Percentiles rank a stretch among this genome's conserved stretches.
Conservation (phyloP, 2,888 invertebrate genomes). For the Lacanobia wlatinum region DNA sequence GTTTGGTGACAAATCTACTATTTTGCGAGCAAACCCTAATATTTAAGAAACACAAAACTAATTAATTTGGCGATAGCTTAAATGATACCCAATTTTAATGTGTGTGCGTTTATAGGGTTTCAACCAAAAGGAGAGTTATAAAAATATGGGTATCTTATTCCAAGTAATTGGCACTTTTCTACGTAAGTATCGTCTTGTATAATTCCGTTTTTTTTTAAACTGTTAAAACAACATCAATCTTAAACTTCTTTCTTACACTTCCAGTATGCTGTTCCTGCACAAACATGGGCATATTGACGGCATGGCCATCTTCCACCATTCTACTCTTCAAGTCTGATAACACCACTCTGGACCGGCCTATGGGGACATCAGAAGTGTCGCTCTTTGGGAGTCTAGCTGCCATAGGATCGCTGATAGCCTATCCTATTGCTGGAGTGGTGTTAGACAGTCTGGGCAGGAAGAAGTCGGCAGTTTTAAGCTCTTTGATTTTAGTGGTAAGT, state of each 20-base stretch:
- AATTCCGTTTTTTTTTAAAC: neutral
- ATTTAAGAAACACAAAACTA: too few relatives aligned
- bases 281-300: conserved; percentile 77
- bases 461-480: conserved; percentile 67
- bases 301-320: conserved; percentile 82
- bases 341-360: conserved; percentile 79
- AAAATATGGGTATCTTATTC: too few relatives aligned
- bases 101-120: too few relatives aligned
- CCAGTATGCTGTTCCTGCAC: conserved; percentile 78
- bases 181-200: conserved; percentile 19
- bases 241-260: conserved; percentile 40
- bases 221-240: neutral
- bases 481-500: conserved; percentile 76
- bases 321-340: conserved; percentile 77
- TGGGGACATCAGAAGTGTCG: conserved; percentile 76
- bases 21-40: too few relatives aligned
- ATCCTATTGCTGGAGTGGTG: conserved; percentile 71
- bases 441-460: conserved; percentile 79
- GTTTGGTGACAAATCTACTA: too few relatives aligned
- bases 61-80: too few relatives aligned
- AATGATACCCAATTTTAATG: too few relatives aligned
- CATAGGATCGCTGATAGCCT: conserved; percentile 76
- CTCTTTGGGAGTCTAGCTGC: conserved; percentile 79
- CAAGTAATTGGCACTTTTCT: conserved; percentile 7
- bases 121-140: too few relatives aligned